Conservation (phyloP, 2,888 invertebrate genomes). For the Mythimna loreyi region DNA sequence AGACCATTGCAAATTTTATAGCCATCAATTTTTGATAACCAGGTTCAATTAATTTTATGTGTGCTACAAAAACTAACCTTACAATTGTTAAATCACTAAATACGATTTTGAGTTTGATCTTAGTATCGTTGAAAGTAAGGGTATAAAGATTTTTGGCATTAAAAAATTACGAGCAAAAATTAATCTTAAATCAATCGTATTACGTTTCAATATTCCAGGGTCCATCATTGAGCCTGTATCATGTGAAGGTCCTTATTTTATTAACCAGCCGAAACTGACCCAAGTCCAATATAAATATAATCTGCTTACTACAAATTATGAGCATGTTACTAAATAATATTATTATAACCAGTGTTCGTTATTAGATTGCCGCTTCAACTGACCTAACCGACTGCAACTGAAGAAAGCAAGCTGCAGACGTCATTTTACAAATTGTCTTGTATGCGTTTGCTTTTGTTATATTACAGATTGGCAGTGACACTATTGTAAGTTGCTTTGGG, state of each 20-base stretch:
- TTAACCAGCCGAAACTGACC: background rate
- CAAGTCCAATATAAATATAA: slow-evolving; percentile 28
- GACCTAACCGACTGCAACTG: background rate
- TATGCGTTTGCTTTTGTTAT: slow-evolving; percentile 11
- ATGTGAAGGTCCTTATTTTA: background rate
- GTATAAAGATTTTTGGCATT: background rate
- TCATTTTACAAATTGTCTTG: slow-evolving; percentile 1
- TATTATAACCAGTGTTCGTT: slow-evolving; percentile 1
- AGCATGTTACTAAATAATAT: slow-evolving; percentile 20
- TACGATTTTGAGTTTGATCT: background rate
- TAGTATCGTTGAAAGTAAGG: background rate
- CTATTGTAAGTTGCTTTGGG: slow-evolving; percentile 29
- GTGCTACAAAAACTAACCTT: no score
- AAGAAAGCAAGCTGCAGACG: background rate
- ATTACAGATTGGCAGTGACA: slow-evolving; percentile 6
- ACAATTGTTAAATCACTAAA: background rate
- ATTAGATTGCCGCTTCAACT: background rate
- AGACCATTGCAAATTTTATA: no score
- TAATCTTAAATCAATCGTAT: background rate
- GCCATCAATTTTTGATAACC: no score
- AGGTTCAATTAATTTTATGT: no score
- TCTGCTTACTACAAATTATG: background rate
- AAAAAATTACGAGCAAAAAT: background rate
- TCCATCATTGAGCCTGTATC: background rate
- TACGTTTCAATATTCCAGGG: background rate